phyloP scores from a whole-genome alignment of 1,140 invertebrate genomes.

The Lepidurus apus region DNA sequence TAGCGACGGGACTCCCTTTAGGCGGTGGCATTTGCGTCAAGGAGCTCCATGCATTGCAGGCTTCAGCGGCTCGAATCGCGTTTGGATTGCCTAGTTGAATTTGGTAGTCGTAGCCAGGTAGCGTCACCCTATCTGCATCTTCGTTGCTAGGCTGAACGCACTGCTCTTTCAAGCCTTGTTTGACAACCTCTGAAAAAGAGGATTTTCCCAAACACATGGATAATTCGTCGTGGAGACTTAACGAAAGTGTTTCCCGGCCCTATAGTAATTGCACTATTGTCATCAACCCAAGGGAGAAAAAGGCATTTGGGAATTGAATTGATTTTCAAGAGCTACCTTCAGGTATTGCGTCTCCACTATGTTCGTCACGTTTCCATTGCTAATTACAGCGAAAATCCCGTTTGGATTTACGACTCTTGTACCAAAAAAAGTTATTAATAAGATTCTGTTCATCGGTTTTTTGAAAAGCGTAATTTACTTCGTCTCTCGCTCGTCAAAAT shows the following conservation, averaged over 20 bases:
- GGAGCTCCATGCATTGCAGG: neutral
- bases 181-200: neutral
- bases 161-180: slow-evolving; percentile 5
- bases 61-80: neutral
- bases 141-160: slow-evolving; percentile 3
- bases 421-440: neutral
- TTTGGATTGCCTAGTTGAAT: slow-evolving; percentile 10
- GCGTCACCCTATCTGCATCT: neutral
- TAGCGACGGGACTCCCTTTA: neutral
- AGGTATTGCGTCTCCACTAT: neutral
- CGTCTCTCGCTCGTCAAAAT: neutral
- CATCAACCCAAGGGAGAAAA: neutral
- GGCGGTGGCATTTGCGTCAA: slow-evolving; percentile 13
- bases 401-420: too few relatives aligned
- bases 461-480: neutral
- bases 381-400: too few relatives aligned
- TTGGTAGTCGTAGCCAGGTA: slow-evolving; percentile 8
- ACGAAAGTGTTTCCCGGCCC: neutral
- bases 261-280: neutral
- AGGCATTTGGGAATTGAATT: neutral
- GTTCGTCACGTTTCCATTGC: too few relatives aligned
- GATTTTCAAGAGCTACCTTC: neutral
- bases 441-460: neutral
- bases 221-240: neutral
- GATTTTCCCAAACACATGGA: neutral